Base-by-base conservation (phyloP, 2,888 invertebrate genomes). In the Phortica magna region DNA sequence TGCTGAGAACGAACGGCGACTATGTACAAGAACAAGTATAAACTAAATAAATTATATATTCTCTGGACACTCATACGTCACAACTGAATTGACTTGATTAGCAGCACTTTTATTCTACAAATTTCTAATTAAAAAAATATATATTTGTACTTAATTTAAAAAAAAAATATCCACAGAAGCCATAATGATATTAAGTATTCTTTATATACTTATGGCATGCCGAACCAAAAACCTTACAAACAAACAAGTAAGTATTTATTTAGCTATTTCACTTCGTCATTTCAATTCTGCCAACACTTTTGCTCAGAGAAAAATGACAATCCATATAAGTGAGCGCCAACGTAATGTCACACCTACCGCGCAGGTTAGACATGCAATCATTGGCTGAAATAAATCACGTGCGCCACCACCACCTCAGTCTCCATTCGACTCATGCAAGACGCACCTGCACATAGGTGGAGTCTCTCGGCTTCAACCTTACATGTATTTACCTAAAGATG, bases 361-460 rank as follows among this genome's bases (percentile, higher is more conserved):
- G 77, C 87, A 85, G 81, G 87, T 88, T 85, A 87, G 90, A 91
- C 89, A 89, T 88, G 89, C 91, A 90, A 91, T 91, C 91, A 91
- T 91, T 91, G 91, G 91, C 87, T 91, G 91, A 89, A 88, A 91
- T 91, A 91, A 91, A 91, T 91, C 91, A 91, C 90, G 83, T 82
- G 81, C 76, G 77, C 79, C 71, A 76, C 79, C 82, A 81, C 82
- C 83, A 83, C 81, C 83, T 83, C 82, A 73, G 79, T 77, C 77
- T 78, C 76, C 19, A n/a, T 41, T 4, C 12, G 65, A 55, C 39
- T 14, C 70, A 22, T 73, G 57, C 75, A 77, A 70, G 71, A 43
- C 71, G 79, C 79, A 79, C 79, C 77, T 77, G 79, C 73, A 80
- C 83, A 82, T 82, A 89, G 89, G 89, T 88, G 88, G 89, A 89